A percentile compares a stretch with the other conserved stretches of the same genome.
These are phyloP conservation scores for Timandra comae DNA, from an alignment of 2,888 invertebrate species.

Conservation along the genomic window DNA sequence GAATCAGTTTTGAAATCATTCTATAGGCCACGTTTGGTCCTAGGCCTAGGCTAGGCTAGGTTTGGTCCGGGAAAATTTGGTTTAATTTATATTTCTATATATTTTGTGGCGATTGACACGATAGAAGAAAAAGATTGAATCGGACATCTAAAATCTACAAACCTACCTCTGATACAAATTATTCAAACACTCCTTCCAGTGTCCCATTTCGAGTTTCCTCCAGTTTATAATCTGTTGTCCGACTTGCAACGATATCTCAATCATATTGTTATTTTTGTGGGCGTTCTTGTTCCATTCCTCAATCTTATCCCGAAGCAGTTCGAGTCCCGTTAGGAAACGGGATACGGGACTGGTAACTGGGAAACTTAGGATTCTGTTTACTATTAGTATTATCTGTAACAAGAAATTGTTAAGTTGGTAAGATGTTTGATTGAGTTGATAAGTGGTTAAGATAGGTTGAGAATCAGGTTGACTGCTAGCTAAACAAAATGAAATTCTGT, in stretches of 20 bases:
- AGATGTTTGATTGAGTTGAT: neutral
- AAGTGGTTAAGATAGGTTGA: neutral
- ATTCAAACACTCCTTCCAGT: conserved; percentile 91
- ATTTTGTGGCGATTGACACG: too few species aligned
- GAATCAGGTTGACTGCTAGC: too few species aligned
- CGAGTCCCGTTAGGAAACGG: conserved; percentile 92
- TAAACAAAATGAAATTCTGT: too few species aligned
- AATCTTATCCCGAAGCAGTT: conserved; percentile 88
- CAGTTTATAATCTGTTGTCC: conserved; percentile 91
- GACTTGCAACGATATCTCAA: conserved; percentile 82
- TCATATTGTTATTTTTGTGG: conserved; percentile 89
- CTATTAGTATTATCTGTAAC: conserved; percentile 80
- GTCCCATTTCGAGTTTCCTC: conserved; percentile 91
- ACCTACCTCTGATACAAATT: conserved; percentile 78
- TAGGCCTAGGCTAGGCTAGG: too few species aligned
- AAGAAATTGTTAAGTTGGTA: too few species aligned
- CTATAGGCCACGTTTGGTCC: too few species aligned
- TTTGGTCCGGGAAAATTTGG: too few species aligned
- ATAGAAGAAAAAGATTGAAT: too few species aligned
- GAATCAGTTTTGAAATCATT: too few species aligned
- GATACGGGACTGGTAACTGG: conserved; percentile 89
- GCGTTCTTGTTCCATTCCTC: conserved; percentile 96
- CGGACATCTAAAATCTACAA: too few species aligned
- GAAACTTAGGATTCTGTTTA: conserved; percentile 81
- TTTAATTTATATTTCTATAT: too few species aligned